Base-by-base conservation (phyloP, 2,888 invertebrate genomes). In the Helicoverpa assulta region DNA sequence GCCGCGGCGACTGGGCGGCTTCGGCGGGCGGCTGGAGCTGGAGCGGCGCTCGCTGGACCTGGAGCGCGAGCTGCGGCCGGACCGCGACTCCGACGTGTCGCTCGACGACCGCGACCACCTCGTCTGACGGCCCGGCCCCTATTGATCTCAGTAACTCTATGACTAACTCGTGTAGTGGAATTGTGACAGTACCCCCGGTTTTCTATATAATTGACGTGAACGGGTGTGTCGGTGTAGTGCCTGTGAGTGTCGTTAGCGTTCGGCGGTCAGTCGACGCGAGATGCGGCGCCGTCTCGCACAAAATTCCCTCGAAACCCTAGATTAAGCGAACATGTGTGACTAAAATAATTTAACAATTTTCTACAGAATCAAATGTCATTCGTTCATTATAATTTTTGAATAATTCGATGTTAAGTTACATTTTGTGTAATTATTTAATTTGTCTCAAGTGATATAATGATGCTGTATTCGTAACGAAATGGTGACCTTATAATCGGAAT, bases 131-230 rank as follows among this genome's bases (percentile, higher is more conserved):
- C 62, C 62, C 70, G 60, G n/a, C 61, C 66, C 74, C 78, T 56
- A 92, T 91, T 95, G 95, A 95, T 95, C 95, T 95, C 95, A 95
- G 89, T 95, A 91, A 92, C 92, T 93, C 93, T 93, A 92, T 89
- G 85, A 86, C 88, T 91, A 89, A 89, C n/a, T 86, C 88, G 87
- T 91, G 89, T 94, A 94, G 95, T 94, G 95, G 94, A 95, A 95
- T 94, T 94, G 95, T 95, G 94, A 91, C 92, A 89, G 89, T 92
- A 89, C 89, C 86, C 87, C 89, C 89, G 90, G 89, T 90, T 92
- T 94, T 93, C 93, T 93, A 94, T 94, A 93, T 94, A 92, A 92
- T 93, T 89, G 87, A 88, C 86, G 85, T 89, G 88, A 89, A 91
- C 88, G 88, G 89, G 88, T 88, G 90, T 90, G 91, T 93, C 89